Conservation (phyloP, 1,140 invertebrate species). For the Polypedilum vanderplanki region DNA sequence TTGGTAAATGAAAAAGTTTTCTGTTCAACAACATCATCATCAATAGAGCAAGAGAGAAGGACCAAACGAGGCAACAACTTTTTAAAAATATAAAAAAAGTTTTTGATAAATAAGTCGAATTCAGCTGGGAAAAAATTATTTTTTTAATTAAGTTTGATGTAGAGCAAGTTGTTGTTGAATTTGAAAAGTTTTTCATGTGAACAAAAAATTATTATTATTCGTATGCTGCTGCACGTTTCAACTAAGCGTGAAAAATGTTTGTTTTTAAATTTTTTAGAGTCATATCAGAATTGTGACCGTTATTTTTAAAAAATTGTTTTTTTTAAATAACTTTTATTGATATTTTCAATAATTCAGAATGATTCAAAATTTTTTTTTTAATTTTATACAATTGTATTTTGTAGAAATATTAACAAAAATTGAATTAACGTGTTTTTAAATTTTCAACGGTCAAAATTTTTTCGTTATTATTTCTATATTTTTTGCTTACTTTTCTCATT, state of each 20-base stretch:
- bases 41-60: background rate
- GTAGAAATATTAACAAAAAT: too few relatives aligned
- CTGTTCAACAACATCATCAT: constrained; percentile 11
- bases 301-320: too few relatives aligned
- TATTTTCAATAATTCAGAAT: too few relatives aligned
- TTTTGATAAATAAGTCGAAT: constrained; percentile 1
- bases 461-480: too few relatives aligned
- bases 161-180: background rate
- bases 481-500: too few relatives aligned
- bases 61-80: background rate
- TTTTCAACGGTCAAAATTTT: too few relatives aligned
- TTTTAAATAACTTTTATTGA: too few relatives aligned
- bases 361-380: too few relatives aligned
- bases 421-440: too few relatives aligned
- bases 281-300: too few relatives aligned
- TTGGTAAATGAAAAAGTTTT: constrained; percentile 18
- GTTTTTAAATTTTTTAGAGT: too few relatives aligned
- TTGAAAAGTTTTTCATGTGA: background rate
- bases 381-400: too few relatives aligned
- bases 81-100: background rate
- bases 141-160: background rate
- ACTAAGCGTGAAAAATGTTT: background rate
- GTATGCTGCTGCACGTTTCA: background rate
- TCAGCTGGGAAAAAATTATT: background rate
- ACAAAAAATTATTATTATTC: background rate